A percentile compares a stretch with the other conserved stretches of the same genome.
These are phyloP conservation scores for Natrix natrix DNA, from an alignment of 2,797 vertebrate species.

Conservation along the genomic window DNA sequence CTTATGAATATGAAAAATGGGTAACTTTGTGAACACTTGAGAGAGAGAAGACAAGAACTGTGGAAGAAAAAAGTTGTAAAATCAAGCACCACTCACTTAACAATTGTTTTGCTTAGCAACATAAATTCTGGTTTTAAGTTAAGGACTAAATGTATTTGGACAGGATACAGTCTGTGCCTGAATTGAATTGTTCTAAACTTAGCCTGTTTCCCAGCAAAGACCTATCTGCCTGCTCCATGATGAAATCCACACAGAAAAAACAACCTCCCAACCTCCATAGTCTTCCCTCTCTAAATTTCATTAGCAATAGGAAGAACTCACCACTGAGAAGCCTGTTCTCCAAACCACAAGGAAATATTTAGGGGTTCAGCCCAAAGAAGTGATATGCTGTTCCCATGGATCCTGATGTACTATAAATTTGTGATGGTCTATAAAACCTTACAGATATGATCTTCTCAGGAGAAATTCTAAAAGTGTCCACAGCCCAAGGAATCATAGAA, in stretches of 20 bases:
- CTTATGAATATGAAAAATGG: conserved; percentile 10
- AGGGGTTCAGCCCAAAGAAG: neutral
- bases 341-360: neutral
- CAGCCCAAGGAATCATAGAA: neutral
- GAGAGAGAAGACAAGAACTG: neutral
- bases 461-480: neutral
- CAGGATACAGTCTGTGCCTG: neutral
- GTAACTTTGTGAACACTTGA: conserved; percentile 28
- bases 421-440: neutral
- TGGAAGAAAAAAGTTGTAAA: neutral
- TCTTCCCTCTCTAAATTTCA: neutral
- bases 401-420: neutral
- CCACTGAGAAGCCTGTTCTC: neutral
- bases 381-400: neutral
- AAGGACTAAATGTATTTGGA: neutral
- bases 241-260: neutral
- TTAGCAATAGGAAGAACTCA: neutral
- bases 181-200: neutral
- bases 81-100: neutral
- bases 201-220: neutral
- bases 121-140: neutral
- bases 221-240: too few relatives aligned
- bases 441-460: neutral
- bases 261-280: neutral
- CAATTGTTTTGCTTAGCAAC: neutral